Evolutionary conservation across 2,113 vertebrate species (phyloP), one percentile per base, ranked within the genome.

Genomic region (Asarcornis scutulata): DNA sequence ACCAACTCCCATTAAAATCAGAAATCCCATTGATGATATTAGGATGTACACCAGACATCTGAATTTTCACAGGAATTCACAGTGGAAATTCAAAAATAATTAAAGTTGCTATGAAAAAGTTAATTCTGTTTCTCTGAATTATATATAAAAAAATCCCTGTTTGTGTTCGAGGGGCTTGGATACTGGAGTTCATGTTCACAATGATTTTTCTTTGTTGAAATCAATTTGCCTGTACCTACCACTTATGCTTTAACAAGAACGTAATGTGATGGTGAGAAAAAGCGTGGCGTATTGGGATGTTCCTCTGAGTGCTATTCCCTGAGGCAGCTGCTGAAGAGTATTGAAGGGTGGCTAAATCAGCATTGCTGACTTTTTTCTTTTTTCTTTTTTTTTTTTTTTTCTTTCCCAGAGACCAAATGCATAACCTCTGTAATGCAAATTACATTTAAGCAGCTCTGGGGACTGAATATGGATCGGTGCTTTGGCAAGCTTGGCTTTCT

Each of bases 211-310:
- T 96, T 94, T 95, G 86, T 89, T 95, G 83, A 96, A 93, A 95
- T 96, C 92, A 96, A 94, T 96, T 96, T 94, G 73, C 88, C 74
- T 77, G 72, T 82, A 68, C 83, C 66, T 90, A 50, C 91, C 88
- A 90, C 83, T 96, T 97, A 92, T 75, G 71, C 69, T 96, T 95
- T 90, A 95, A 94, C 91, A 91, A 82, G 93, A 83, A 95, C 81
- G 60, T 96, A 94, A 95, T 93, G 79, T 50, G 83, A 88, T 94
- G 88, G 95, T 96, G 88, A 93, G 95, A 96, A 93, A 97, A 92
- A 92, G 83, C 90, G 93, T 93, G 86, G 94, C 88, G 90, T 93
- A 91, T 77, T 82, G 93, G 90, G 89, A 82, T 96, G 88, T 88
- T 96, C 80, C 83, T 96, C 73, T 88, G 86, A 94, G 90, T 81